Conservation (phyloP, 2,113 vertebrate species). For the Seriola aureovittata region DNA sequence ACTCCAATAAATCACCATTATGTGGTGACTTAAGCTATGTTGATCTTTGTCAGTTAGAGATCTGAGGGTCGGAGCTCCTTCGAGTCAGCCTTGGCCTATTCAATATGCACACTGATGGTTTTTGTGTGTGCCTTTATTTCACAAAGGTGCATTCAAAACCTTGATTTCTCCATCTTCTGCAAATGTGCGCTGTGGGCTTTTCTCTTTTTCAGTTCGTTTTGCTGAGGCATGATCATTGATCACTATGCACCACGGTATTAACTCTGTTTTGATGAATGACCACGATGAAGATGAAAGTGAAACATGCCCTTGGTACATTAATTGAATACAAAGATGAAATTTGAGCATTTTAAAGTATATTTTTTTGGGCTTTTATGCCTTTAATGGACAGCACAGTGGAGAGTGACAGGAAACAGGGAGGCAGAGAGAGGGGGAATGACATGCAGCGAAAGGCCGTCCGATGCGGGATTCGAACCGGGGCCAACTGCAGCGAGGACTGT, state of each 20-base stretch:
- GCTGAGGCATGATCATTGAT: not conserved
- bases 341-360: not conserved
- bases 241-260: not conserved
- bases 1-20: not conserved
- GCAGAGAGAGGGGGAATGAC: too few relatives aligned
- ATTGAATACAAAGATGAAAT: not conserved
- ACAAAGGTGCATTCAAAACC: not conserved
- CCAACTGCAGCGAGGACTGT: too few relatives aligned
- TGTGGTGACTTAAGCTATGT: not conserved
- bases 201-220: not conserved
- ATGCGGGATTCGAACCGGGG: too few relatives aligned
- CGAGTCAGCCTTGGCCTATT: not conserved
- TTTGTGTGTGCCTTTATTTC: not conserved
- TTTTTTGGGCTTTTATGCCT: too few relatives aligned
- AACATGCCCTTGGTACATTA: not conserved
- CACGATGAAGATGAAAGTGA: not conserved
- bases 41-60: not conserved
- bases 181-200: not conserved
- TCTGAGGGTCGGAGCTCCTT: not conserved
- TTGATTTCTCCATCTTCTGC: not conserved
- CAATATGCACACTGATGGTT: not conserved
- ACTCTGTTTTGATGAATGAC: too few relatives aligned
- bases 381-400: too few relatives aligned
- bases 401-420: too few relatives aligned
- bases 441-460: too few relatives aligned